phyloP scores from a whole-genome alignment of 2,113 vertebrate genomes.

The Perca flavescens region DNA sequence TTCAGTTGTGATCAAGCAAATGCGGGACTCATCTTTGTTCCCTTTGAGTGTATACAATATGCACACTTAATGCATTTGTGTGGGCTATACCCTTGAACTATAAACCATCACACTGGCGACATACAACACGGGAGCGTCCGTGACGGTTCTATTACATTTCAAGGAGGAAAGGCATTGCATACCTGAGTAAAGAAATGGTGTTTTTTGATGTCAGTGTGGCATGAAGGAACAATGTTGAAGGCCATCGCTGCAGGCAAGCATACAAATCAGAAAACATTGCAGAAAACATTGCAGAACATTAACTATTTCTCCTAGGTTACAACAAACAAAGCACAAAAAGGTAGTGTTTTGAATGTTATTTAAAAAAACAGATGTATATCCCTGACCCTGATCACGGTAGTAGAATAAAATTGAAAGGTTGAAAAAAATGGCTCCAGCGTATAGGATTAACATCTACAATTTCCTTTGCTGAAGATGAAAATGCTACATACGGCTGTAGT shows the following conservation, averaged over 20 bases:
- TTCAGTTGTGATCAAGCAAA: constrained; percentile 57
- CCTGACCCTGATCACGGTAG: no score
- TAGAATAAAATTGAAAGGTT: no score
- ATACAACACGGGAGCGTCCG: constrained; percentile 26
- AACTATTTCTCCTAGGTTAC: constrained; percentile 58
- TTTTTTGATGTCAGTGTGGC: constrained; percentile 71
- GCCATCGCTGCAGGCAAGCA: constrained; percentile 63
- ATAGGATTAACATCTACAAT: no score
- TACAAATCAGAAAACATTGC: constrained; percentile 63
- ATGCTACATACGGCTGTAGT: no score
- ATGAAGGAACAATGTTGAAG: constrained; percentile 72
- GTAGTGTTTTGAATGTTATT: no score
- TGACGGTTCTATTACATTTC: constrained; percentile 56
- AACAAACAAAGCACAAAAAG: no score
- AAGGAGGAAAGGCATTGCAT: constrained; percentile 59
- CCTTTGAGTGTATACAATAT: constrained; percentile 56
- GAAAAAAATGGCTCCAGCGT: no score
- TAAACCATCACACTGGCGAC: constrained; percentile 17
- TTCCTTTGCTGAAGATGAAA: no score
- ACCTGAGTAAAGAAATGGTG: constrained; percentile 67
- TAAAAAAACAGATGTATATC: no score
- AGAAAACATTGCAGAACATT: constrained; percentile 57
- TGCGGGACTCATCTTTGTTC: constrained; percentile 48
- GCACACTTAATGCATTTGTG: constrained; percentile 61
- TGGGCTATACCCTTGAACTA: constrained; percentile 74